These are phyloP conservation scores for Chalcis sispes DNA, from an alignment of 2,888 invertebrate genomes.

Conservation along the genomic window DNA sequence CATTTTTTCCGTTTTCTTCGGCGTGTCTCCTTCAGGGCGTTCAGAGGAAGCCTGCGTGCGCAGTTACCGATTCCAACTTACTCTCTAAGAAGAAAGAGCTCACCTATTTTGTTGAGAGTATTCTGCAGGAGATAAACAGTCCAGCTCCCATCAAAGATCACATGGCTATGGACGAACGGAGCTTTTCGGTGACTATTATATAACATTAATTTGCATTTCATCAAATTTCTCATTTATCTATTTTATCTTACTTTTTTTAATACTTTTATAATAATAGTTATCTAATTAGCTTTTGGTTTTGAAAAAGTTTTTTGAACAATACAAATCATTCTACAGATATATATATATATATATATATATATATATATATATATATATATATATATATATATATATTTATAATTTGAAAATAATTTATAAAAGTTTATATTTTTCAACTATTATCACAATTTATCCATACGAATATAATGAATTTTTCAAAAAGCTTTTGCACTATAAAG, in stretches of 20 bases:
- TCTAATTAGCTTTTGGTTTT: too few species aligned
- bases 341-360: not conserved
- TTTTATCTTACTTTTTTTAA: conserved; percentile 1
- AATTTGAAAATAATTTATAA: too few species aligned
- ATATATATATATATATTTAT: too few species aligned
- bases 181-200: conserved; percentile 80
- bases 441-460: too few species aligned
- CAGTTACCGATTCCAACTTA: conserved; percentile 21
- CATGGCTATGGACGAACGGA: conserved; percentile 80
- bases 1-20: conserved; percentile 48
- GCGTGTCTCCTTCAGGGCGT: conserved; percentile 61
- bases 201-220: conserved; percentile 8
- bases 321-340: too few species aligned
- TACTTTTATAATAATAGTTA: not conserved
- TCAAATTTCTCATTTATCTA: not conserved
- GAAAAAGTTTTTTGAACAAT: too few species aligned
- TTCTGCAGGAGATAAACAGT: conserved; percentile 83
- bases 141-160: conserved; percentile 79
- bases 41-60: conserved; percentile 74
- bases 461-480: too few species aligned
- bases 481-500: too few species aligned
- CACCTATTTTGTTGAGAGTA: conserved; percentile 85
- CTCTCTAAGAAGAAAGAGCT: conserved; percentile 82
- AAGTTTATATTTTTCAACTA: too few species aligned
- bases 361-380: too few species aligned